Conservation (phyloP, 2,113 vertebrate genomes). For the Corvus hawaiiensis region DNA sequence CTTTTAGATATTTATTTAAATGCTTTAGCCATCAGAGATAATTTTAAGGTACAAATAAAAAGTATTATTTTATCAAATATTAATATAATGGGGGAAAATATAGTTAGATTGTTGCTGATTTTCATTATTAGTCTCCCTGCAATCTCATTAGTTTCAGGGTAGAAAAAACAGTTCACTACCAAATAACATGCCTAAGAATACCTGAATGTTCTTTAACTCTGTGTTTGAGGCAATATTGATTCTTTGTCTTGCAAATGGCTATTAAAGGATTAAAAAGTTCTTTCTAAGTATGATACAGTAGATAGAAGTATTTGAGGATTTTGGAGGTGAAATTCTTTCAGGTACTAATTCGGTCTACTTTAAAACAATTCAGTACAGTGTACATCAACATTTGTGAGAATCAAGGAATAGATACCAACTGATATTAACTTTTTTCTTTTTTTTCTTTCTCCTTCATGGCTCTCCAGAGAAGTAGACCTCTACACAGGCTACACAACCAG, state of each 20-base stretch:
- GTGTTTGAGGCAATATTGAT: background rate
- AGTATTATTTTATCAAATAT: background rate
- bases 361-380: background rate
- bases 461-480: slow-evolving; percentile 92
- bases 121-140: background rate
- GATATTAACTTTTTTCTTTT: background rate
- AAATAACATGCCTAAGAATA: background rate
- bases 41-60: background rate
- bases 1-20: background rate
- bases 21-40: background rate
- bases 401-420: background rate
- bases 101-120: background rate
- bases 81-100: background rate
- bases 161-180: background rate
- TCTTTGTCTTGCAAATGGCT: background rate
- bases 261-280: background rate
- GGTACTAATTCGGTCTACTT: background rate
- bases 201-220: background rate
- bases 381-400: background rate
- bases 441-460: background rate
- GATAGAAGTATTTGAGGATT: background rate
- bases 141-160: background rate
- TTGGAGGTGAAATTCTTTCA: background rate
- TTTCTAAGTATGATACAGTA: background rate
- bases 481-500: slow-evolving; percentile 98